phyloP scores from a whole-genome alignment of 2,888 invertebrate genomes.

The Melangyna quadrimaculata region DNA sequence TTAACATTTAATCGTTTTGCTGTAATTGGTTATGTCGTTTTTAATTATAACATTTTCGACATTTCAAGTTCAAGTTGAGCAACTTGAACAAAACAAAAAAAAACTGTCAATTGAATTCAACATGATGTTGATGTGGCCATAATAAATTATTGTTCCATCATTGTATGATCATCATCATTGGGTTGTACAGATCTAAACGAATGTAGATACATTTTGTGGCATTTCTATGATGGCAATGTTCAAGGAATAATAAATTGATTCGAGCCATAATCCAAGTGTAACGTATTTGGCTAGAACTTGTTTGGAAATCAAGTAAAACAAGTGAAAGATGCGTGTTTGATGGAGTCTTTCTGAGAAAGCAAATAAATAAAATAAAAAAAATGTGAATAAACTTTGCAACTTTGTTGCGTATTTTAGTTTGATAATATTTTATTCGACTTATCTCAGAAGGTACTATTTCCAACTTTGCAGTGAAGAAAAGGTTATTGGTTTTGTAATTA shows the following conservation, averaged over 20 bases:
- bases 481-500: background rate
- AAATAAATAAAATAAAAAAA: background rate
- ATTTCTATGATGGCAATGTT: slow-evolving; percentile 9
- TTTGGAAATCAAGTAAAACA: slow-evolving; percentile 27
- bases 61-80: slow-evolving; percentile 66
- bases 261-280: slow-evolving; percentile 39
- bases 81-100: slow-evolving; percentile 34
- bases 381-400: slow-evolving; percentile 8
- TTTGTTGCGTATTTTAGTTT: background rate
- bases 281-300: slow-evolving; percentile 49
- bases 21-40: slow-evolving; percentile 39
- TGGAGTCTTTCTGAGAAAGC: slow-evolving; percentile 2
- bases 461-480: background rate
- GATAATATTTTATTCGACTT: background rate
- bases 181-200: slow-evolving; percentile 24
- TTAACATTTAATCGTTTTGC: slow-evolving; percentile 49
- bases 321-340: slow-evolving; percentile 12
- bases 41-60: slow-evolving; percentile 59
- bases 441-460: background rate
- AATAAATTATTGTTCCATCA: slow-evolving; percentile 41
- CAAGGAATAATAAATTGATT: slow-evolving; percentile 53
- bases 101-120: slow-evolving; percentile 35
- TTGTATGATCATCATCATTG: slow-evolving; percentile 9
- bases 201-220: slow-evolving; percentile 29
- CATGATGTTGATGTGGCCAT: slow-evolving; percentile 47